Conservation (phyloP, 2,888 invertebrate genomes). For the Thumatha senex region DNA sequence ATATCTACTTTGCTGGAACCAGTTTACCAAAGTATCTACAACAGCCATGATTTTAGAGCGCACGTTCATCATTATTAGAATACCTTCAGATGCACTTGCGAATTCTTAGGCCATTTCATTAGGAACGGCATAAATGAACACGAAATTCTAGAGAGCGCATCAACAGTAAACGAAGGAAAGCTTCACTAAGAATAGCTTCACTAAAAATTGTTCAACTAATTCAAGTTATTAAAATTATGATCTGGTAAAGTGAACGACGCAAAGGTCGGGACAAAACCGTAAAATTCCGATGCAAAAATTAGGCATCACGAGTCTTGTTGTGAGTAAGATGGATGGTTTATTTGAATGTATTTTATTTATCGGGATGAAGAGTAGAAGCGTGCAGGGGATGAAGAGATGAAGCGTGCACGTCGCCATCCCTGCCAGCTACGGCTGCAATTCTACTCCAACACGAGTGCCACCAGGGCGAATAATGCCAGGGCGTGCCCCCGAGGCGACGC, state of each 20-base stretch:
- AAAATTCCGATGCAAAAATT: conserved; percentile 69
- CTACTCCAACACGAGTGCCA: too few relatives aligned
- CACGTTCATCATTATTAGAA: conserved; percentile 2
- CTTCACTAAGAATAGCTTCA: conserved; percentile 25
- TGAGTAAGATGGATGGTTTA: conserved; percentile 44
- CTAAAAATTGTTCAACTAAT: conserved; percentile 15
- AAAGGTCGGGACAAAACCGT: conserved; percentile 46
- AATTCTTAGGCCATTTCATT: conserved; percentile 5
- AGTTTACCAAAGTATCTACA: conserved; percentile 36
- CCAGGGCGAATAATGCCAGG: too few relatives aligned
- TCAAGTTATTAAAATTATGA: conserved; percentile 42
- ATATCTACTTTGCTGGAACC: not conserved
- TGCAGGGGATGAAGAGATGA: too few relatives aligned
- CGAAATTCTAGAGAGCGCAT: not conserved
- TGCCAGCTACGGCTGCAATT: too few relatives aligned
- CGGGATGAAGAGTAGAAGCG: conserved; percentile 67
- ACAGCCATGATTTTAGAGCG: conserved; percentile 45
- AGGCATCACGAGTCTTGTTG: conserved; percentile 59
- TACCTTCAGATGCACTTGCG: conserved; percentile 6
- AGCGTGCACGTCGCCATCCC: too few relatives aligned
- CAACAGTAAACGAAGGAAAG: conserved; percentile 15
- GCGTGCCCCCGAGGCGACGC: too few relatives aligned
- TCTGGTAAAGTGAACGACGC: conserved; percentile 48
- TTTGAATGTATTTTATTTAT: conserved; percentile 69
- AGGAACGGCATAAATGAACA: too few relatives aligned